Evolutionary conservation across 2,113 vertebrate species (phyloP).

Genomic region (human (Homo sapiens)): DNA sequence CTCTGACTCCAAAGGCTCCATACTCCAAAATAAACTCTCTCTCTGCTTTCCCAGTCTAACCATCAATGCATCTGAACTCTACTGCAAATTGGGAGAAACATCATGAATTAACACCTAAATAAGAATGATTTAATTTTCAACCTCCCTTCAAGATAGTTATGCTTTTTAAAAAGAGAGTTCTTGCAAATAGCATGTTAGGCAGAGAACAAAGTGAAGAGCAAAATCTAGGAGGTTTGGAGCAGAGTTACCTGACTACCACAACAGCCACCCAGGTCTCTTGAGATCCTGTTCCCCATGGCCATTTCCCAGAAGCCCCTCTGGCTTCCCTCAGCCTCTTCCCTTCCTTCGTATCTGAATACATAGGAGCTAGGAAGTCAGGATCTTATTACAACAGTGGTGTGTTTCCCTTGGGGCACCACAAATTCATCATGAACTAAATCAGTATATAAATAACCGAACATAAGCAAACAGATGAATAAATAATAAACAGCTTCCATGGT

Average conservation of each 20-base stretch:
- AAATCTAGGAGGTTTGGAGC: neutral
- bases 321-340: neutral
- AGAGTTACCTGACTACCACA: no score
- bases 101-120: neutral
- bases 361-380: neutral
- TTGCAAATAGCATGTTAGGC: neutral
- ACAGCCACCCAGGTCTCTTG: neutral
- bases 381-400: neutral
- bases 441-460: constrained; percentile 36
- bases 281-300: neutral
- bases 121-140: neutral
- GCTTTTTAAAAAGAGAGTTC: neutral
- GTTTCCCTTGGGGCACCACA: neutral
- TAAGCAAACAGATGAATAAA: constrained; percentile 30
- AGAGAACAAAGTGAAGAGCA: neutral
- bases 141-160: neutral
- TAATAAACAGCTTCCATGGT: constrained; percentile 44
- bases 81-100: neutral
- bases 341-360: neutral
- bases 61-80: neutral
- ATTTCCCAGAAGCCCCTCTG: neutral
- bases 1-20: neutral
- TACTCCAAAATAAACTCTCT: neutral
- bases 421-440: constrained; percentile 32
- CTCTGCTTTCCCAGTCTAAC: neutral